Conservation (phyloP, 1,140 invertebrate genomes). For the Atta cephalotes region DNA sequence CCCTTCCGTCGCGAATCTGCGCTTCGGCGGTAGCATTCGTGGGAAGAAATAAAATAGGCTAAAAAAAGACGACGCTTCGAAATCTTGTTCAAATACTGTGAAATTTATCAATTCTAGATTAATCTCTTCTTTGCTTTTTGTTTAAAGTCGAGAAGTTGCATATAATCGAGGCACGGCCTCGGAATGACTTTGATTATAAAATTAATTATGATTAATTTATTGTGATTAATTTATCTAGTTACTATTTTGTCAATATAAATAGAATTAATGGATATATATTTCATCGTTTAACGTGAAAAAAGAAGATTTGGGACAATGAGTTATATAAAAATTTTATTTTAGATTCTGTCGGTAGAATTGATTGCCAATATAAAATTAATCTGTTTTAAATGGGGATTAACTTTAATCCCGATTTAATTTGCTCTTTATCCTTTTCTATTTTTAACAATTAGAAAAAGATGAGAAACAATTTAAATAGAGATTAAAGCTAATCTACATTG, state of each 20-base stretch:
- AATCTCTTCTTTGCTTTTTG: background rate
- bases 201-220: background rate
- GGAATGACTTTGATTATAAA: background rate
- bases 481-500: no score
- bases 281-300: background rate
- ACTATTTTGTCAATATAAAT: background rate
- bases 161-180: background rate
- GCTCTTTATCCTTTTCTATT: no score
- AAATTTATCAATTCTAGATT: background rate
- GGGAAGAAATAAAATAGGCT: background rate
- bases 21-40: background rate
- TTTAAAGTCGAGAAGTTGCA: background rate
- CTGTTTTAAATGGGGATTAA: no score
- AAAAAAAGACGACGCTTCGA: background rate
- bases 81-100: background rate
- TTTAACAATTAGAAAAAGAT: no score
- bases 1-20: constrained; percentile 8
- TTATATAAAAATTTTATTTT: background rate
- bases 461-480: no score
- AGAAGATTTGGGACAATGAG: background rate
- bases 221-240: background rate
- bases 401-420: no score
- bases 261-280: background rate
- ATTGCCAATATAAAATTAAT: no score
- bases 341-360: background rate